Base-by-base conservation (phyloP, 2,797 vertebrate species). In the Syndactyla subalaris region DNA sequence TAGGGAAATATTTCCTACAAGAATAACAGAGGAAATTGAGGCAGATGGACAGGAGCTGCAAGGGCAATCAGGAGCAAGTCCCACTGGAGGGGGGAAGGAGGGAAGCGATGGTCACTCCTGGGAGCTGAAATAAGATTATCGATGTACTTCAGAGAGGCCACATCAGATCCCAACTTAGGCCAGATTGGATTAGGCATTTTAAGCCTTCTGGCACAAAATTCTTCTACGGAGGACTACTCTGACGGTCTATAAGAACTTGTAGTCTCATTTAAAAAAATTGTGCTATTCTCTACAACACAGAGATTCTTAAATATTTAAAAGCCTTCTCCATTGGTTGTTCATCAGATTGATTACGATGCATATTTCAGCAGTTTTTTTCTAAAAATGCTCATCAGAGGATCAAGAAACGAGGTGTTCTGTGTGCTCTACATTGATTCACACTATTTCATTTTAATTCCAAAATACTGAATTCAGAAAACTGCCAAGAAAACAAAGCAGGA, bases 331-430 rank as follows among this genome's bases (percentile, higher is more conserved):
- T 89, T 72, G 95, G 95, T 80, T 91, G 96, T 95, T 96, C 95
- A 95, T 96, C 96, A 97, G 94, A 97, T 93, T 80, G 57, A 96
- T 96, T 91, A 96, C 79, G 94, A 96, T 91, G 95, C 94, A 94
- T 96, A 96, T 98, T 95, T 97, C 95, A 94, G 93, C 94, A 97
- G 86, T 92, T 79, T 93, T 84, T 91, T 95, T 80, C 85, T 86
- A 94, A 96, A 96, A 97, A 96, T 94, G 94, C 92, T 95, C 97
- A 96, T 97, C 95, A 96, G 95, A 97, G 95, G 96, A 91, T 95
- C 92, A 85, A 77, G 87, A 85, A 92, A 79, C 14, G 82, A 97
- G 95, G 93, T 85, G 80, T 93, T 89, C 94, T 95, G 84, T 65
- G 74, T 41, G 70, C 86, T 85, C 84, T 81, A 96, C 92, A 86